Conservation (phyloP, 2,797 vertebrate genomes). For the Clarias platycephalus region DNA sequence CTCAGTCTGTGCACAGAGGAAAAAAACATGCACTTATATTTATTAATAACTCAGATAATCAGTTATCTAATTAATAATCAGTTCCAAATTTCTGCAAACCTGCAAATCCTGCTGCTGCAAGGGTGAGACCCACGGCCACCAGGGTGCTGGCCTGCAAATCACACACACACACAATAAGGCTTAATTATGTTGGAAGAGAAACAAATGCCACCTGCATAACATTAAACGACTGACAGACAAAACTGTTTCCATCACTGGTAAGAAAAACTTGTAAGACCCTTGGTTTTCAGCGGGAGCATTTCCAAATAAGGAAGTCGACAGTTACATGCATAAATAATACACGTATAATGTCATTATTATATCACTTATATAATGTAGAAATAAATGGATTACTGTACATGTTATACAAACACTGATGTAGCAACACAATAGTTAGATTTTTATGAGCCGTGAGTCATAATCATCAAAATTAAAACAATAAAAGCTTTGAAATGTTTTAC, state of each 20-base stretch:
- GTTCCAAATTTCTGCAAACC: constrained; percentile 71
- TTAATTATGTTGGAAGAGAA: constrained; percentile 52
- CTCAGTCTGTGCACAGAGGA: background rate
- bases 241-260: background rate
- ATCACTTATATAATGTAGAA: background rate
- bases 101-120: constrained; percentile 92
- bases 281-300: background rate
- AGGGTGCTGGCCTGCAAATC: constrained; percentile 81
- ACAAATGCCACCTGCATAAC: constrained; percentile 26
- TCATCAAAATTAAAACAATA: no score
- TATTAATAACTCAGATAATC: background rate
- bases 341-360: no score
- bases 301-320: background rate
- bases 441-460: no score
- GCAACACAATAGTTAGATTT: no score
- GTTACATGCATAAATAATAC: background rate
- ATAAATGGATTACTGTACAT: background rate
- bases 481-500: no score
- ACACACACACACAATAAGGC: constrained; percentile 35
- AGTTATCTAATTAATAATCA: no score
- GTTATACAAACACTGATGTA: no score
- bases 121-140: constrained; percentile 87
- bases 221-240: background rate
- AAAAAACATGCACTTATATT: background rate
- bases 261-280: background rate